phyloP scores from a whole-genome alignment of 1,140 invertebrate species.

The Gryon sp. region DNA sequence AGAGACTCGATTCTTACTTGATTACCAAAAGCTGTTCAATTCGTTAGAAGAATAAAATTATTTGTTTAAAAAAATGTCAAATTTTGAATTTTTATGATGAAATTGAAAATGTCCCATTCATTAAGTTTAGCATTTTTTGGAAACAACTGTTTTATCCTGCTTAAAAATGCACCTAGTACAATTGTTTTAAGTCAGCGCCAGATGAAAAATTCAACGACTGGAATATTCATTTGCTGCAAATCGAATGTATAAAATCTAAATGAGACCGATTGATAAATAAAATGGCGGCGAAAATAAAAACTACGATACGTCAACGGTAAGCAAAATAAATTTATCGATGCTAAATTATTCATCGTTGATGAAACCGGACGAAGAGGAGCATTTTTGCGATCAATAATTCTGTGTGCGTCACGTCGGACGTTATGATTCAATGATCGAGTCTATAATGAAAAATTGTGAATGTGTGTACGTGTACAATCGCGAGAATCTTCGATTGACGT shows the following conservation, averaged over 20 bases:
- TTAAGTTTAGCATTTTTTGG: too few species aligned
- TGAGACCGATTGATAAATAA: conserved; percentile 50
- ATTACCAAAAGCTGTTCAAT: too few species aligned
- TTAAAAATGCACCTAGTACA: conserved; percentile 15
- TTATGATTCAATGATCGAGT: conserved; percentile 52
- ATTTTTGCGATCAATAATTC: conserved; percentile 61
- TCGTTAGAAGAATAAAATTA: too few species aligned
- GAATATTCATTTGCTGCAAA: conserved; percentile 40
- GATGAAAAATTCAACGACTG: conserved; percentile 22
- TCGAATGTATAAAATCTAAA: conserved; percentile 51
- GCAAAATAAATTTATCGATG: conserved; percentile 58
- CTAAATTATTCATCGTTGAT: conserved; percentile 61
- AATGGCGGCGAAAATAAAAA: conserved; percentile 47
- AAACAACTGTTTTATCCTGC: too few species aligned
- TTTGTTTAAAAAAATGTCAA: too few species aligned
- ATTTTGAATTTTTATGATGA: too few species aligned
- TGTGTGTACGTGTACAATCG: background rate
- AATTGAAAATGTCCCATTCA: too few species aligned
- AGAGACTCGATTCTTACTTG: too few species aligned
- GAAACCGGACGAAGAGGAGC: conserved; percentile 45
- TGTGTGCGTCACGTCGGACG: conserved; percentile 33
- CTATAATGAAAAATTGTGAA: conserved; percentile 36
- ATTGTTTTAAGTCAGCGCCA: conserved; percentile 21
- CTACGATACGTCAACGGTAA: conserved; percentile 29
- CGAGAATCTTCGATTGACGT: background rate